Conservation (phyloP, 1,140 invertebrate genomes). For the Eciton burchellii region DNA sequence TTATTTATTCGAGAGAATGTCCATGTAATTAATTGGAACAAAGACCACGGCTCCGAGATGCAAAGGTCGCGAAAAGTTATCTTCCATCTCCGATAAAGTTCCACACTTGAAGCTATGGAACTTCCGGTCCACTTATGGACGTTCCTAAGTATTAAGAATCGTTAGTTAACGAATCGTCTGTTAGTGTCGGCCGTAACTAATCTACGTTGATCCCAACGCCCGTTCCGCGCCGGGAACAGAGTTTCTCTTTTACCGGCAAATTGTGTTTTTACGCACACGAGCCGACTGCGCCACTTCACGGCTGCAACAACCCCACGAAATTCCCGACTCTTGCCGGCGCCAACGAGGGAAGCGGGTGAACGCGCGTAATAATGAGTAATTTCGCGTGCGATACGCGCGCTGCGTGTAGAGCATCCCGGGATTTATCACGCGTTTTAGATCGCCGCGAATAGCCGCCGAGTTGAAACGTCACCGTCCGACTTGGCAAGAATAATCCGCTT, state of each 20-base stretch:
- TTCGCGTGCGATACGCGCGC: constrained; percentile 10
- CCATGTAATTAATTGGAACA: too few relatives aligned
- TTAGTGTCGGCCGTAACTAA: background rate
- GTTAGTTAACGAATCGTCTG: too few relatives aligned
- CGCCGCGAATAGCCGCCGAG: background rate
- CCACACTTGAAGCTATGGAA: background rate
- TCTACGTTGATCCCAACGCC: background rate
- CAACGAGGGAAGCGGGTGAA: background rate
- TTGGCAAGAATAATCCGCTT: background rate
- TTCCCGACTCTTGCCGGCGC: background rate
- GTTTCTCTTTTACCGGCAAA: background rate
- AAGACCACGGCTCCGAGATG: too few relatives aligned
- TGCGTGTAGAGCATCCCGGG: background rate
- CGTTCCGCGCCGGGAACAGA: background rate
- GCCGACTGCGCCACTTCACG: background rate
- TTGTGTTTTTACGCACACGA: background rate
- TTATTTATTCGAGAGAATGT: background rate
- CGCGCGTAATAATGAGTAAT: constrained; percentile 31
- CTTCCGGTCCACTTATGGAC: too few relatives aligned
- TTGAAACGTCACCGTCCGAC: constrained; percentile 8
- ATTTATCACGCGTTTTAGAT: constrained; percentile 26
- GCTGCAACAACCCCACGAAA: constrained; percentile 12
- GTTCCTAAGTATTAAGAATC: too few relatives aligned
- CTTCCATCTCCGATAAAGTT: background rate
- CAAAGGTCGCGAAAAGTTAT: too few relatives aligned